Evolutionary conservation across 2,888 invertebrate species (phyloP), one percentile per base, ranked within the genome.

Genomic region (Geotrupes spiniger): DNA sequence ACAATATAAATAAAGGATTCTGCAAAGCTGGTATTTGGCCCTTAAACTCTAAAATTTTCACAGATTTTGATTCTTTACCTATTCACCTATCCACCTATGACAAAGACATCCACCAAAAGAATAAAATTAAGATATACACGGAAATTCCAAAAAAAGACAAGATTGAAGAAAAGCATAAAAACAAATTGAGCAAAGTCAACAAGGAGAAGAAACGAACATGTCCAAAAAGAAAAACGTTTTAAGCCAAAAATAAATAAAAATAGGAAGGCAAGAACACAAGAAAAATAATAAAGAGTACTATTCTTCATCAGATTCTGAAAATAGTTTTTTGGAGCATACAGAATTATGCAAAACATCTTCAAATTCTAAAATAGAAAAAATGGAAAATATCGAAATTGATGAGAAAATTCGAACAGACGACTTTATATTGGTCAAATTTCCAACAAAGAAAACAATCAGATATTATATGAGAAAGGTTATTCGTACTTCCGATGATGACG

Each of bases 1-100:
- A n/a, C n/a, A n/a, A n/a, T n/a, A n/a, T n/a, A n/a, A n/a, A n/a
- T n/a, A n/a, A n/a, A n/a, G n/a, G n/a, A n/a, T n/a, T n/a, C n/a
- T n/a, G n/a, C n/a, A n/a, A n/a, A n/a, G n/a, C n/a, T n/a, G 27
- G 27, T 26, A 26, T 26, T 26, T 26, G 27, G 27, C 27, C 27
- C 27, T 6, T 26, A 26, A 26, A 26, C 27, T 26, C 27, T 26
- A 6, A 26, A 26, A 26, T 26, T 26, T 26, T 26, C n/a, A 26
- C 27, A 26, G 27, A 26, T 26, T 6, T 6, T 26, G 27, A 26
- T 26, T 26, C n/a, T n/a, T 26, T 26, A n/a, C 6, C n/a, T n/a
- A 26, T 6, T n/a, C 27, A 26, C 27, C 27, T 6, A 26, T 26
- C 27, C 6, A 26, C 27, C 27, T 26, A 26, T 26, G 27, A 26